Conservation (phyloP, 1,140 invertebrate genomes). For the Rhopalosiphum maidis region DNA sequence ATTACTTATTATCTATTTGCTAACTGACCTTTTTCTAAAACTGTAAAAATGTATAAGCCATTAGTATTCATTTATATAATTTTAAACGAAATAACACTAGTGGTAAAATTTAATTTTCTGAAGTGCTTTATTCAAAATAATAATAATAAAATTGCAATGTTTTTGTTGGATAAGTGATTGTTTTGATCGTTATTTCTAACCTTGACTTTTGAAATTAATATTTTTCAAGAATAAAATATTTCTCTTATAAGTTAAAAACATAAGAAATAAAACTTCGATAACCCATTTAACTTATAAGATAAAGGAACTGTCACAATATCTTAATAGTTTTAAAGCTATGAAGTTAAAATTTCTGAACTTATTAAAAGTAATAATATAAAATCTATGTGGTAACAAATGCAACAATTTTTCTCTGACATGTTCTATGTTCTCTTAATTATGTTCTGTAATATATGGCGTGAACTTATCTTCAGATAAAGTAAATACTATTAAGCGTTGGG, state of each 20-base stretch:
- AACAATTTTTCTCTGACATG: neutral
- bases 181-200: neutral
- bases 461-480: neutral
- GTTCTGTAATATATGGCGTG: neutral
- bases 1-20: neutral
- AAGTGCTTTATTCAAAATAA: constrained; percentile 1
- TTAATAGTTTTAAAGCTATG: neutral
- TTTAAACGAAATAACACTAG: neutral
- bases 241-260: neutral
- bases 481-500: no score
- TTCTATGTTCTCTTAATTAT: neutral
- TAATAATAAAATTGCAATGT: neutral
- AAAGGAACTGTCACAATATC: neutral
- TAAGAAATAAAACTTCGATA: neutral
- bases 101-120: neutral
- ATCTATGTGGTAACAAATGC: neutral
- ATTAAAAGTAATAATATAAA: neutral
- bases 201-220: neutral
- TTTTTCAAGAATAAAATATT: constrained; percentile 7
- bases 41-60: neutral
- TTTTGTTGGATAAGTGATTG: neutral
- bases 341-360: neutral
- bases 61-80: neutral
- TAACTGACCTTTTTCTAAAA: neutral
- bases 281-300: neutral